Evolutionary conservation across 2,888 invertebrate genomes (phyloP), one percentile per base, ranked within the genome.

Genomic region (Zygogramma bicolorata): DNA sequence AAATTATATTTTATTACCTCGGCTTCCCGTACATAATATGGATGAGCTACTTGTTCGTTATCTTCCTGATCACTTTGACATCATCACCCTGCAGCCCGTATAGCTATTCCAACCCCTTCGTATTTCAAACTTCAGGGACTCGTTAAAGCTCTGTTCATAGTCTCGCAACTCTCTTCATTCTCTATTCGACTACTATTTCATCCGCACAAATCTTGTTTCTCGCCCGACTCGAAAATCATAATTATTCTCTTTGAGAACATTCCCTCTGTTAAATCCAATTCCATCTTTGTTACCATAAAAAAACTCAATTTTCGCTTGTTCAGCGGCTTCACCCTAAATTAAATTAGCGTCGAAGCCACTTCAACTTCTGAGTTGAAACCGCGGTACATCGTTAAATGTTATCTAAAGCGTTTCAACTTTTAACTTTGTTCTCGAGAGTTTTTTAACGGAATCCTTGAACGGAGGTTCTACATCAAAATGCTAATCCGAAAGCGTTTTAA

Each of bases 391-490:
- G 67, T 67, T 67, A 67, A 68, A 46, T 61, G 68, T 61, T 61
- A 53, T 61, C 49, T 60, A 61, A 42, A 53, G 68, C 57, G 62
- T 68, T 68, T 61, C 20, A 68, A 68, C 68, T 68, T 68, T 68
- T 31, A 68, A 68, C 53, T 68, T 60, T 27, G 49, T 68, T 68
- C 57, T 22, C 20, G 53, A 38, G 57, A 49, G 25, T 40, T 68
- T 68, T 62, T 53, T 34, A 38, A 57, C 49, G 60, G 22, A 10
- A 29, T 31, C 49, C 20, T n/a, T 13, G 15, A 46, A 63, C 20
- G 27, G 25, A 49, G 31, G 42, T 58, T 49, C 34, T 61, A 60
- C 61, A 46, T 29, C 53, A 49, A 61, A 58, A 68, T 61, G 60
- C 49, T 68, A 68, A 68, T 68, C 31, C 53, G 38, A 61, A 31